A percentile compares a stretch with the other conserved stretches of the same genome.
Conservation (phyloP, 2,113 vertebrate species). For the Podarcis muralis region DNA sequence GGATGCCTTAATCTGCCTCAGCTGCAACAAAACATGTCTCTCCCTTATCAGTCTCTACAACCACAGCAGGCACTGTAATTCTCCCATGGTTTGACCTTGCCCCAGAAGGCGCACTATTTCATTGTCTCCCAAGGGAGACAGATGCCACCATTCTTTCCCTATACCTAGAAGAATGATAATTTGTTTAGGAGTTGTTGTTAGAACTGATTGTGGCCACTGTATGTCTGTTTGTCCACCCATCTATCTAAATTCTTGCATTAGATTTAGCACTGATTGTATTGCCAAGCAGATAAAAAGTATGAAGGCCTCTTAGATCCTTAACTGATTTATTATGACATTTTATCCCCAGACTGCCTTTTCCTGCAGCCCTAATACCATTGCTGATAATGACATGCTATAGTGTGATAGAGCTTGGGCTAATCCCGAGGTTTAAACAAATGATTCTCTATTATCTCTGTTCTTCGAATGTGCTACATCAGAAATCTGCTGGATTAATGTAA, state of each 20-base stretch:
- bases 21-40: too few relatives aligned
- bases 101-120: too few relatives aligned
- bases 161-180: neutral
- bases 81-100: too few relatives aligned
- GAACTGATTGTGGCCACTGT: neutral
- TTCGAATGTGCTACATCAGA: slow-evolving; percentile 78
- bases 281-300: neutral
- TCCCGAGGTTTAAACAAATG: slow-evolving; percentile 77
- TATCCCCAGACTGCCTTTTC: slow-evolving; percentile 21
- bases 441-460: slow-evolving; percentile 76
- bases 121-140: too few relatives aligned
- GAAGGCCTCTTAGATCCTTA: slow-evolving; percentile 4
- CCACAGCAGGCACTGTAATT: too few relatives aligned
- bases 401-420: slow-evolving; percentile 62
- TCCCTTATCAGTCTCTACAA: too few relatives aligned
- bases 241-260: neutral
- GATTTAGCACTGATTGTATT: neutral
- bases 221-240: neutral
- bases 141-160: neutral
- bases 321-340: slow-evolving; percentile 4
- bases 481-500: slow-evolving; percentile 85
- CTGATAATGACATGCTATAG: slow-evolving; percentile 47
- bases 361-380: slow-evolving; percentile 31
- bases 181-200: neutral
- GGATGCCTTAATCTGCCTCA: too few relatives aligned